phyloP scores from a whole-genome alignment of 2,113 vertebrate genomes.

The Patagioenas fasciata region DNA sequence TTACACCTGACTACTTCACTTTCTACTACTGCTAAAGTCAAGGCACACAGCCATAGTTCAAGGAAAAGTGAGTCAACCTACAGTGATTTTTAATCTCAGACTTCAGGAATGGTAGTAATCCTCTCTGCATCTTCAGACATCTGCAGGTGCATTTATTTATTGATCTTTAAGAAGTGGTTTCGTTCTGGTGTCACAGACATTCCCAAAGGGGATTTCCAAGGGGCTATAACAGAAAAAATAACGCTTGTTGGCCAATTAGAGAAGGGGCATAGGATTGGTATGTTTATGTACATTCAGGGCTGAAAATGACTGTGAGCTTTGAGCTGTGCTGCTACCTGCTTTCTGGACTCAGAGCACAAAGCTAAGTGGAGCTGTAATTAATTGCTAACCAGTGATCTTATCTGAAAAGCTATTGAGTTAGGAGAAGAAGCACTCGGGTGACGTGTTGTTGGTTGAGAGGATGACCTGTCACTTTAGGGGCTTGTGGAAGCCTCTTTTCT shows the following conservation, averaged over 20 bases:
- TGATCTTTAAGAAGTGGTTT: not conserved
- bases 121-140: not conserved
- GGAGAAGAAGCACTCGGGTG: not conserved
- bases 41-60: not conserved
- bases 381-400: conserved; percentile 1
- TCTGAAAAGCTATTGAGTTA: not conserved
- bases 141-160: not conserved
- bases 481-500: not conserved
- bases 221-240: not conserved
- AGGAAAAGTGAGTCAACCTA: not conserved
- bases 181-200: not conserved
- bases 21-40: not conserved
- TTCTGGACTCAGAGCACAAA: not conserved
- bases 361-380: conserved; percentile 10
- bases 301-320: not conserved
- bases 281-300: not conserved
- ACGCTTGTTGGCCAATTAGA: not conserved
- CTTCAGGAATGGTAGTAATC: not conserved
- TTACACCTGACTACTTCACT: not conserved
- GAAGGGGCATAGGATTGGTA: not conserved
- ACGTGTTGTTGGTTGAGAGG: not conserved
- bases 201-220: accelerated
- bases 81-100: not conserved
- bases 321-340: accelerated
- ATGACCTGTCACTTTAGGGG: not conserved